Conservation (phyloP, 2,113 vertebrate species). For the Dromiciops gliroides region DNA sequence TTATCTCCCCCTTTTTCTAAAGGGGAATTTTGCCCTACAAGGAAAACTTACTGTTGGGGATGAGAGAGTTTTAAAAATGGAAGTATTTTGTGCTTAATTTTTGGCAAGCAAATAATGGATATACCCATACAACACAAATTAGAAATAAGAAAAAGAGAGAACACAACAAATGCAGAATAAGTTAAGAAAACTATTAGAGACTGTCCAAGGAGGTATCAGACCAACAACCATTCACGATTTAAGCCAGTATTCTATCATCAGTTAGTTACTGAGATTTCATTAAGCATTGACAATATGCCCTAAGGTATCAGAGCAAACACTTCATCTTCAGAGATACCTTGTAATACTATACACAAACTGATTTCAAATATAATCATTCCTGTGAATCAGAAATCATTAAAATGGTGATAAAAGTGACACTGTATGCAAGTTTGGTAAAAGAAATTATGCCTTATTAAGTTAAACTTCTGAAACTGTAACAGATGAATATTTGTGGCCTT, state of each 20-base stretch:
- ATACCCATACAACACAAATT: neutral
- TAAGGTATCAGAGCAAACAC: neutral
- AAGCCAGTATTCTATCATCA: neutral
- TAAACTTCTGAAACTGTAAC: constrained; percentile 67
- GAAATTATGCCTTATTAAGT: constrained; percentile 73
- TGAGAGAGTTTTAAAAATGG: constrained; percentile 63
- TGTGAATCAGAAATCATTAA: neutral
- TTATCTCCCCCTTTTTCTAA: neutral
- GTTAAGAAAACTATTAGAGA: neutral
- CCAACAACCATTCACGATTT: neutral
- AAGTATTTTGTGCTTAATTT: constrained; percentile 70
- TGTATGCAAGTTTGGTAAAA: constrained; percentile 64
- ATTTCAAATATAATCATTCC: neutral
- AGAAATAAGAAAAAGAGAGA: neutral
- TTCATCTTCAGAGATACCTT: neutral
- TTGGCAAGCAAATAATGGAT: constrained; percentile 75
- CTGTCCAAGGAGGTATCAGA: neutral
- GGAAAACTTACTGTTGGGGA: neutral
- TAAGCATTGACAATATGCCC: neutral
- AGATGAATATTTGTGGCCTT: constrained; percentile 72
- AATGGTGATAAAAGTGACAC: constrained; percentile 65
- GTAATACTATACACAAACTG: neutral
- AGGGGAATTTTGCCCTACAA: constrained; percentile 56
- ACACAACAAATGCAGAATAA: neutral
- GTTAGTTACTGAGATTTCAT: neutral